Percentiles rank a stretch among this genome's conserved stretches.
Evolutionary conservation across 2,797 vertebrate species (phyloP).

Genomic region (Neostethus bicornis): DNA sequence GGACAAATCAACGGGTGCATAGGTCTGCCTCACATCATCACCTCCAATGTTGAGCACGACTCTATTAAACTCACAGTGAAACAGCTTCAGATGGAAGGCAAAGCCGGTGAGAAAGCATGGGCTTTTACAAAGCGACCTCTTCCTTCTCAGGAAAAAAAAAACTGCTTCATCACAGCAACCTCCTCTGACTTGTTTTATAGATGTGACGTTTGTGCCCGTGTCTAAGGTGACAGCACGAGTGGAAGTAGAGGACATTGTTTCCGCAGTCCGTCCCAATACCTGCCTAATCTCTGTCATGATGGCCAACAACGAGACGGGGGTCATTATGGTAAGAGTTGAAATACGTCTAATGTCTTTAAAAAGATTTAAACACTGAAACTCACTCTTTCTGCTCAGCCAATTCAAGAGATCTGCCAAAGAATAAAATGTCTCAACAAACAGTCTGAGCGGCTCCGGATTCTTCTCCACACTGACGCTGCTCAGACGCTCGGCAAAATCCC

Average conservation of each 20-base stretch:
- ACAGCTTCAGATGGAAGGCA: conserved; percentile 74
- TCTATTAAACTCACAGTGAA: conserved; percentile 85
- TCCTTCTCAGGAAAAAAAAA: no score
- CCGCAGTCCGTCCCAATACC: conserved; percentile 85
- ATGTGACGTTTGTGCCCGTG: conserved; percentile 87
- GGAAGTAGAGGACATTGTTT: conserved; percentile 87
- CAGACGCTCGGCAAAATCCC: conserved; percentile 91
- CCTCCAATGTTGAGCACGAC: conserved; percentile 90
- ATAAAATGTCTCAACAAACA: conserved; percentile 78
- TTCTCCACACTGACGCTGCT: conserved; percentile 92
- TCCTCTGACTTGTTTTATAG: conserved; percentile 68
- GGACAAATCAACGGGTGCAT: conserved; percentile 26
- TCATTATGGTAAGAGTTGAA: conserved; percentile 88
- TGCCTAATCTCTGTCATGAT: conserved; percentile 94
- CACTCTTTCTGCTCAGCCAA: conserved; percentile 76
- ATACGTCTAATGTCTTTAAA: neutral
- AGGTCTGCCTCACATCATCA: conserved; percentile 84
- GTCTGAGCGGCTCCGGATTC: conserved; percentile 66
- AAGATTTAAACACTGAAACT: conserved; percentile 5
- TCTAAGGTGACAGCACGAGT: conserved; percentile 82
- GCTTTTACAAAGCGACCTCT: neutral
- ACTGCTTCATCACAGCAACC: no score
- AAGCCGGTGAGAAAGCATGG: conserved; percentile 79
- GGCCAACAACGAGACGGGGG: conserved; percentile 96
- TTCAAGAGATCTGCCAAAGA: conserved; percentile 83